phyloP scores from a whole-genome alignment of 1,140 invertebrate genomes.

The Penaeus chinensis region DNA sequence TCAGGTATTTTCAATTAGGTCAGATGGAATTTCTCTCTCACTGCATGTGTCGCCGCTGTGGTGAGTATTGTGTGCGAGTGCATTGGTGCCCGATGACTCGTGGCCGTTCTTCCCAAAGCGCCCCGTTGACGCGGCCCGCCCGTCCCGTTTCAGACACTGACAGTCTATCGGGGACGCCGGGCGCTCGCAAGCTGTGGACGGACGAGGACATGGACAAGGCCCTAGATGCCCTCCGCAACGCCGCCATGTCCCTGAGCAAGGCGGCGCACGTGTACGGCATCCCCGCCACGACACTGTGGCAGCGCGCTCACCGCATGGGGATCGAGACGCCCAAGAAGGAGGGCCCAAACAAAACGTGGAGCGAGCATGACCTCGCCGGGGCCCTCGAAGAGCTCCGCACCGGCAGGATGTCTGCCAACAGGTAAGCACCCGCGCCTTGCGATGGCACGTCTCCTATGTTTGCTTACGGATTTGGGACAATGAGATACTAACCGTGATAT shows the following conservation, averaged over 20 bases:
- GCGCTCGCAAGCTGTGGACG: slow-evolving; percentile 80
- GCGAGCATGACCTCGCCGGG: slow-evolving; percentile 79
- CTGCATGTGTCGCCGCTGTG: too few species aligned
- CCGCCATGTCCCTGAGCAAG: slow-evolving; percentile 89
- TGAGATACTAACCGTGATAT: too few species aligned
- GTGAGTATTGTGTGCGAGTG: too few species aligned
- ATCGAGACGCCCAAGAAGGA: slow-evolving; percentile 93
- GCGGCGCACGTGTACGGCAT: slow-evolving; percentile 86
- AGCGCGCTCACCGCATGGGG: slow-evolving; percentile 77
- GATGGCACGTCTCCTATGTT: neutral
- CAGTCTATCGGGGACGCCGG: slow-evolving; percentile 58
- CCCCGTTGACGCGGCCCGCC: neutral
- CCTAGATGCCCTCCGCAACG: slow-evolving; percentile 83
- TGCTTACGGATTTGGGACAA: neutral
- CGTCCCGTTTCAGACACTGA: slow-evolving; percentile 67
- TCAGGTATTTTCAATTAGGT: too few species aligned
- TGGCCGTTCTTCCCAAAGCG: neutral
- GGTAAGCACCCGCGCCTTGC: slow-evolving; percentile 8
- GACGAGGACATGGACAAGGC: slow-evolving; percentile 89
- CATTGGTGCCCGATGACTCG: too few species aligned
- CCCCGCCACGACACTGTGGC: slow-evolving; percentile 90
- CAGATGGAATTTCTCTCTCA: too few species aligned
- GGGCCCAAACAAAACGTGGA: slow-evolving; percentile 87
- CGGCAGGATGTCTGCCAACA: slow-evolving; percentile 60
- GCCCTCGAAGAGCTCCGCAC: slow-evolving; percentile 64